Evolutionary conservation across 2,797 vertebrate genomes (phyloP).

Genomic region (Glyptemys insculpta): DNA sequence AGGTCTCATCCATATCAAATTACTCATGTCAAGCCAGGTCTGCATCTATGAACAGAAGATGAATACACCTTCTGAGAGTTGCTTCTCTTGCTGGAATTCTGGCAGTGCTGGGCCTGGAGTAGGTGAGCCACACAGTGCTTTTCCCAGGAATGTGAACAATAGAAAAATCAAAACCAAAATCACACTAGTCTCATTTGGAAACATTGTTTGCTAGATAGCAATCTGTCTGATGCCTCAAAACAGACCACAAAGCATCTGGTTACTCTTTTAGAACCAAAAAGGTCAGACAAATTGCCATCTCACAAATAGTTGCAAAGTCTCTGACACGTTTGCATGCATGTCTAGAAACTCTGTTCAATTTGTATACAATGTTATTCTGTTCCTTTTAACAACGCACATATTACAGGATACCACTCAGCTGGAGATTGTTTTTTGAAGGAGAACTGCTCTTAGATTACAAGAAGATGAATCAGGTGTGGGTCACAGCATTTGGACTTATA

Average conservation of each 20-base stretch:
- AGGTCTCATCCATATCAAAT: not conserved
- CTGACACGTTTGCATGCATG: not conserved
- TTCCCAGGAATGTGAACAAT: not conserved
- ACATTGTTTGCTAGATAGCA: not conserved
- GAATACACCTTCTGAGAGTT: not conserved
- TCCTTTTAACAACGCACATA: not conserved
- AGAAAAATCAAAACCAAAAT: not conserved
- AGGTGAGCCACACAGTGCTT: conserved; percentile 6
- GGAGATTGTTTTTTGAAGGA: not conserved
- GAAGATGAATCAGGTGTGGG: not conserved
- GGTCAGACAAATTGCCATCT: not conserved
- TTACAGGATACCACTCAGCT: not conserved
- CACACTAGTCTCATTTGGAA: not conserved
- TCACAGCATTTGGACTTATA: not conserved
- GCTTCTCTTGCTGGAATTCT: not conserved
- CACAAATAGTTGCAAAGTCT: not conserved
- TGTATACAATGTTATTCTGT: not conserved
- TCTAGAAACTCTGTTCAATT: not conserved
- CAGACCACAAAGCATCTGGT: not conserved
- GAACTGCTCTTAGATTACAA: not conserved
- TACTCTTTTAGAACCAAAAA: not conserved
- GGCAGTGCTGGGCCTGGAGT: not conserved
- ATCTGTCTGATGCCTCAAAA: conserved; percentile 27
- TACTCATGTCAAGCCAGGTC: not conserved
- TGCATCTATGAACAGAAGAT: not conserved